Base-by-base conservation (phyloP, 2,113 vertebrate genomes). In the Chitala chitala region DNA sequence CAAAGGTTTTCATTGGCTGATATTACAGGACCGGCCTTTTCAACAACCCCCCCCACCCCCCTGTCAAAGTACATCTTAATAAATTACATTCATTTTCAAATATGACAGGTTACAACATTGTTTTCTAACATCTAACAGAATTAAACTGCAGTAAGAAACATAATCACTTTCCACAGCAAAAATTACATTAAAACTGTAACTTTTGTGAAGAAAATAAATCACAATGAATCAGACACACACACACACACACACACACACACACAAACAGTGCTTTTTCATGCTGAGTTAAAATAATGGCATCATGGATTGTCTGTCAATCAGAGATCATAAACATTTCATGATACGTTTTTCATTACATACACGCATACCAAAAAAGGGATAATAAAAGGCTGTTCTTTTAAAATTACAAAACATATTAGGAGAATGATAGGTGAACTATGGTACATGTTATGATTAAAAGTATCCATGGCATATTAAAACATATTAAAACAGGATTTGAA, bases 11-110 rank as follows among this genome's bases (percentile, higher is more conserved):
- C 79, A 78, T 82, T 75, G 71, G 76, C 79, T 80, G 81, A 82
- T 81, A 76, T 71, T 73, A 81, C 75, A 70, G 77, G 76, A 82
- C 77, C 74, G 76, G 78, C 78, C 77, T 82, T 78, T 17, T 55
- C 68, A 75, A 84, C 73, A 78, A 84, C 76, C 82, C 71, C 77
- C 83, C 61, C 82, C 71, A 76, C 83, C 61, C 82, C 78, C 83
- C 84, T 82, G 81, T 85, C 31, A 71, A 74, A 83, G 84, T 86
- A 81, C 81, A 87, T 85, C 82, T 89, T 82, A 89, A 90, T 90
- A 90, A 90, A 86, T 91, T 91, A 90, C 89, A 90, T 91, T 90
- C 87, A 88, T 87, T 83, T 90, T 82, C 86, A 89, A 89, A 89
- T 83, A 87, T 78, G 84, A 85, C 84, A 89, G 84, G 87, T 87